phyloP scores from a whole-genome alignment of 1,140 invertebrate genomes.

The Diabrotica undecimpunctata region DNA sequence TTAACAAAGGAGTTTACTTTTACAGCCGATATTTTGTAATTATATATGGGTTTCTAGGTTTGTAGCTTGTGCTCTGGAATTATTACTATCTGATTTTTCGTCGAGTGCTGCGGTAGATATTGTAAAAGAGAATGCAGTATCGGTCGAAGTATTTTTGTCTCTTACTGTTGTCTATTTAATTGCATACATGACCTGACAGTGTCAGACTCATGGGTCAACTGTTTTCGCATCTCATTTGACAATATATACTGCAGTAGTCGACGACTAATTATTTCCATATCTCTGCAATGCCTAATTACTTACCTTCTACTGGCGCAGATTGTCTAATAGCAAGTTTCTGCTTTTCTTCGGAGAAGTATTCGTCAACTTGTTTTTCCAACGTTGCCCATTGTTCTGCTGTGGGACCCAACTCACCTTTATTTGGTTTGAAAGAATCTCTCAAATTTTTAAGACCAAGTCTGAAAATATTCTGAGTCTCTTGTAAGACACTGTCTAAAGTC shows the following conservation, averaged over 20 bases:
- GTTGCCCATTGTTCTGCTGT: conserved; percentile 30
- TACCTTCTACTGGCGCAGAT: not conserved
- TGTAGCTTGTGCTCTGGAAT: not conserved
- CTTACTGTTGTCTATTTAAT: too few relatives aligned
- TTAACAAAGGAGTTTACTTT: not conserved
- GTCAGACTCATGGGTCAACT: too few relatives aligned
- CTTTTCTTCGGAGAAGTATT: conserved; percentile 24
- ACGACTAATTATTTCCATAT: too few relatives aligned
- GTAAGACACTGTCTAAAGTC: conserved; percentile 7
- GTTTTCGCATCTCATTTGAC: too few relatives aligned
- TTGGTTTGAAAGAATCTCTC: conserved; percentile 25
- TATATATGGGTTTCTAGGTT: not conserved
- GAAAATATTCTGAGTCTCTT: conserved; percentile 24
- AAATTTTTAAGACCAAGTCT: conserved; percentile 28
- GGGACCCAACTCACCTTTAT: conserved; percentile 18
- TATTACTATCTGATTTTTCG: not conserved
- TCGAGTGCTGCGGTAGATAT: not conserved
- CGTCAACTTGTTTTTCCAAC: conserved; percentile 25
- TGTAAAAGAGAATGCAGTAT: too few relatives aligned
- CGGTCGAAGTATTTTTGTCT: too few relatives aligned
- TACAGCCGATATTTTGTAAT: too few relatives aligned
- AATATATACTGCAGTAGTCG: too few relatives aligned
- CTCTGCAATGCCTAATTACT: too few relatives aligned
- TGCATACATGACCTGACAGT: too few relatives aligned
- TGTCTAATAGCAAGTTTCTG: conserved; percentile 12